A percentile compares a stretch with the other conserved stretches of the same genome.
These are phyloP conservation scores for Ispidina lecontei DNA, from an alignment of 2,797 vertebrate species.

Conservation along the genomic window DNA sequence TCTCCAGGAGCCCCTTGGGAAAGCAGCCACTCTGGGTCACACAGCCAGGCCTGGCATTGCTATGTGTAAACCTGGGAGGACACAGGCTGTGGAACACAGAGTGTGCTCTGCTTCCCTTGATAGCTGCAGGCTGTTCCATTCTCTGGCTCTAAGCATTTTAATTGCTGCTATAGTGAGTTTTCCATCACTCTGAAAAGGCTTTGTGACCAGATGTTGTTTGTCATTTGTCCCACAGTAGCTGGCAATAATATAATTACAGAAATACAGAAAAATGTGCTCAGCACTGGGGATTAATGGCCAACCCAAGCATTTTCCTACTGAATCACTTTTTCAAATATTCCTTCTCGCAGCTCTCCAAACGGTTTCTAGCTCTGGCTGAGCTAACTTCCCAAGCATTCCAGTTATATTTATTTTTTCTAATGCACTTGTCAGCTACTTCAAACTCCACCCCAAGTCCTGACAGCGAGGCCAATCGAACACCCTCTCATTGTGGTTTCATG, in stretches of 20 bases:
- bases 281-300: constrained; percentile 14
- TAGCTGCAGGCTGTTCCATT: background rate
- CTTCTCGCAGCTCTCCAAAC: constrained; percentile 1
- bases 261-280: constrained; percentile 19
- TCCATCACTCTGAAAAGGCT: background rate
- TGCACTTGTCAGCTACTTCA: constrained; percentile 58
- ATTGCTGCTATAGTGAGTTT: constrained; percentile 12
- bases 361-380: constrained; percentile 50
- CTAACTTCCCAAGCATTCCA: constrained; percentile 58
- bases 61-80: background rate
- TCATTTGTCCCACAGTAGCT: constrained; percentile 61
- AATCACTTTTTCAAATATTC: constrained; percentile 47
- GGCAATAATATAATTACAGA: constrained; percentile 33
- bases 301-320: constrained; percentile 32
- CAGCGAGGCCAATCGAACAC: constrained; percentile 22
- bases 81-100: background rate
- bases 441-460: constrained; percentile 50
- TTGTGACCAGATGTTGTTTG: constrained; percentile 62
- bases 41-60: background rate
- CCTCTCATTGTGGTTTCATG: constrained; percentile 36
- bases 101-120: background rate
- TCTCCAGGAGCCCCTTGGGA: background rate
- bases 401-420: constrained; percentile 69
- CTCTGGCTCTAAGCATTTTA: constrained; percentile 6
- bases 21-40: background rate